Conservation (phyloP, 1,140 invertebrate species). For the Diachasmimorpha longicaudata region DNA sequence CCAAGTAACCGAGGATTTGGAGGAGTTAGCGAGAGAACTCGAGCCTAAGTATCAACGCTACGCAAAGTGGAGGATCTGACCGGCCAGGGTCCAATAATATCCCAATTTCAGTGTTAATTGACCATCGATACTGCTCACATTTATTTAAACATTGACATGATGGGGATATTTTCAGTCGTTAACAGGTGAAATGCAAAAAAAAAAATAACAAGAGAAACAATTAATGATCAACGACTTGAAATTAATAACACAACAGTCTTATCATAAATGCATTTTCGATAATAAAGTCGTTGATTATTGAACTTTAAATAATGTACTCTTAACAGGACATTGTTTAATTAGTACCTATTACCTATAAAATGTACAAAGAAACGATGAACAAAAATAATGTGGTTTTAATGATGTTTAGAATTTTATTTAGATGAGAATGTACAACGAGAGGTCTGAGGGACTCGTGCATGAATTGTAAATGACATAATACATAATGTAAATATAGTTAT, state of each 20-base stretch:
- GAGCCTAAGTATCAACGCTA: conserved; percentile 48
- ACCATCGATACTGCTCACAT: too few relatives aligned
- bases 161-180: background rate
- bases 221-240: background rate
- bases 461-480: conserved; percentile 5
- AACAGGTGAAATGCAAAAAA: background rate
- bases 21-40: conserved; percentile 39
- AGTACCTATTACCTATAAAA: background rate
- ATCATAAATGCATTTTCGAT: background rate
- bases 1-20: conserved; percentile 38
- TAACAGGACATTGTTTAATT: background rate
- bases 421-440: conserved; percentile 4
- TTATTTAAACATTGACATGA: background rate
- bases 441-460: background rate
- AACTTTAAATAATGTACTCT: background rate
- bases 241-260: background rate
- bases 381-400: background rate
- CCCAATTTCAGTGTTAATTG: background rate
- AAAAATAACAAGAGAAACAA: background rate
- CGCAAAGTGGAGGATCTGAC: conserved; percentile 46
- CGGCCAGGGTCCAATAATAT: background rate
- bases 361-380: background rate
- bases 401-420: background rate
- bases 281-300: background rate
- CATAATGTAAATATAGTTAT: background rate